Conservation (phyloP, 2,113 vertebrate species). For the Etheostoma cragini region DNA sequence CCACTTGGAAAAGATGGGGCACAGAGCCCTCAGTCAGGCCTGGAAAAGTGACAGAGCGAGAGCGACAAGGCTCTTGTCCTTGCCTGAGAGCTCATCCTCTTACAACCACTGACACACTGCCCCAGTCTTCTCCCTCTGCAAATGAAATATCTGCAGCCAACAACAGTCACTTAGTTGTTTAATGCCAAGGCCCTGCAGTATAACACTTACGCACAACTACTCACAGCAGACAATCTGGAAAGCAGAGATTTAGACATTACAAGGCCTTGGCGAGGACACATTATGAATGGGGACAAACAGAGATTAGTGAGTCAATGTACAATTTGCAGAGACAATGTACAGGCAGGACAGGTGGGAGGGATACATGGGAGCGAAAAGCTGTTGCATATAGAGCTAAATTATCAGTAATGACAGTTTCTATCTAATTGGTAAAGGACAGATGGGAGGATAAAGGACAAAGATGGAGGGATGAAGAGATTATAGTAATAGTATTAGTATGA, state of each 20-base stretch:
- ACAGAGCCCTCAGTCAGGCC: conserved; percentile 55
- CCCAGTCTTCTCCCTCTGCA: conserved; percentile 59
- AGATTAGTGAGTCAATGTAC: conserved; percentile 8
- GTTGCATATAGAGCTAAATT: conserved; percentile 25
- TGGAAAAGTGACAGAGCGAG: conserved; percentile 55
- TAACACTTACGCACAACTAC: conserved; percentile 45
- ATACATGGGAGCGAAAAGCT: conserved; percentile 8
- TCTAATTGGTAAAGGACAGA: conserved; percentile 26
- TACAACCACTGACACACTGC: conserved; percentile 71
- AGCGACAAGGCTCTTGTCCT: conserved; percentile 48
- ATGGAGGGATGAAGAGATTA: conserved; percentile 28
- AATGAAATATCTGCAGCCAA: conserved; percentile 61
- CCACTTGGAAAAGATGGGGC: conserved; percentile 57
- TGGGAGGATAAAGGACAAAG: conserved; percentile 43
- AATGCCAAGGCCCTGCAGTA: conserved; percentile 65
- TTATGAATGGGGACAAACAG: conserved; percentile 36
- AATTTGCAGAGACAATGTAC: conserved; percentile 7
- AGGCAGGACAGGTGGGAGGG: background rate
- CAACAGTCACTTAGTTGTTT: conserved; percentile 61
- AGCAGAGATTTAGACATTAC: conserved; percentile 58
- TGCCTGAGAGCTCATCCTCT: conserved; percentile 72
- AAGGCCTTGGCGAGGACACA: conserved; percentile 41
- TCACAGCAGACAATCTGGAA: conserved; percentile 50
- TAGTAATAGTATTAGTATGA: conserved; percentile 71
- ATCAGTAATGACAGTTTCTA: conserved; percentile 24